Percentiles rank a stretch among this genome's conserved stretches.
Conservation (phyloP, 35 echinoderm and acorn worm genomes). For the Apostichopus californicus region DNA sequence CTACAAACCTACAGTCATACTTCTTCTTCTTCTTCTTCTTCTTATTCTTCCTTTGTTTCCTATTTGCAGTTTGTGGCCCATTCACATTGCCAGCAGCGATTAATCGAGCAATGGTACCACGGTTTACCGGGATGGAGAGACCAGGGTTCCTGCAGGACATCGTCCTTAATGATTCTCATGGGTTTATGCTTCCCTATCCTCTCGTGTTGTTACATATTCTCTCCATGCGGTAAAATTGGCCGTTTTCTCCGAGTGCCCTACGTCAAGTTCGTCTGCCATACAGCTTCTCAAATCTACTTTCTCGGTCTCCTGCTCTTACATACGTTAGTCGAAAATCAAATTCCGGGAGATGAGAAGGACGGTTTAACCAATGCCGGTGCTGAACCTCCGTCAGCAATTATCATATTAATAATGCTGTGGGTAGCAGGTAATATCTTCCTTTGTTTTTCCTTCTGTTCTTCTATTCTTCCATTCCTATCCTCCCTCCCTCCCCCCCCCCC, state of each 20-base stretch:
- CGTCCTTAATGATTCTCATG: constrained; percentile 76
- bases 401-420: constrained; percentile 79
- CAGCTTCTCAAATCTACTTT: constrained; percentile 86
- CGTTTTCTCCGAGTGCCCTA: constrained; percentile 86
- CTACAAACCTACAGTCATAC: no score
- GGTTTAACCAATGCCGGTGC: not conserved
- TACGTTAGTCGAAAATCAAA: constrained; percentile 66
- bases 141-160: constrained; percentile 58
- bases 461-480: no score
- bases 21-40: not conserved
- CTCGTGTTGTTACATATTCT: constrained; percentile 83
- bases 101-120: constrained; percentile 96
- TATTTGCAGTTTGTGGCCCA: constrained; percentile 95
- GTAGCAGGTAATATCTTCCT: constrained; percentile 67
- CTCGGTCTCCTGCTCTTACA: constrained; percentile 84
- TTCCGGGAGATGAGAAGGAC: not conserved
- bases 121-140: constrained; percentile 96
- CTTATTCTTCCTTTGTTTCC: not conserved
- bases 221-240: constrained; percentile 73
- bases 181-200: constrained; percentile 80
- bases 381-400: constrained; percentile 48
- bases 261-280: constrained; percentile 98
- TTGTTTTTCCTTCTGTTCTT: no score
- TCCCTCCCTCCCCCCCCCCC: no score
- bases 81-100: constrained; percentile 94